phyloP scores from a whole-genome alignment of 1,140 invertebrate genomes.

The Dendroctonus valens region DNA sequence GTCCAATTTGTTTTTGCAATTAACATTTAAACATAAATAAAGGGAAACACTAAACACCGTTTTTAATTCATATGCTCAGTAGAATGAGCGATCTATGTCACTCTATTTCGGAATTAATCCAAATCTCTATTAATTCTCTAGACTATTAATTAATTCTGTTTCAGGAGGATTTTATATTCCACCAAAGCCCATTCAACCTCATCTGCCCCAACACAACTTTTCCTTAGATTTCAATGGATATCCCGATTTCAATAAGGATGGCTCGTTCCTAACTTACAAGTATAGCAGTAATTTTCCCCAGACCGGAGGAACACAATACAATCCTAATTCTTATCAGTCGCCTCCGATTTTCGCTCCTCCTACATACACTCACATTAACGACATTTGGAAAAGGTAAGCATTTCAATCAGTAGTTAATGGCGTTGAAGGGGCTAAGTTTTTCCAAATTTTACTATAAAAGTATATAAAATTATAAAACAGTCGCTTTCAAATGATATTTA shows the following conservation, averaged over 20 bases:
- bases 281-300: constrained; percentile 37
- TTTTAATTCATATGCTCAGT: no score
- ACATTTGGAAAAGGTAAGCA: constrained; percentile 41
- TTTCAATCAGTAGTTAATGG: background rate
- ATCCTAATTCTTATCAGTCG: constrained; percentile 8
- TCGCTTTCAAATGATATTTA: no score
- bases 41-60: no score
- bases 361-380: constrained; percentile 27
- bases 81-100: no score
- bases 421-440: no score
- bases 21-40: no score
- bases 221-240: constrained; percentile 34
- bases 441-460: no score
- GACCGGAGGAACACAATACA: constrained; percentile 2
- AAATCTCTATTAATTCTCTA: no score
- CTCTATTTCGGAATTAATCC: no score
- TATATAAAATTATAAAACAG: no score
- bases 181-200: constrained; percentile 18
- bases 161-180: constrained; percentile 39
- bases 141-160: constrained; percentile 1
- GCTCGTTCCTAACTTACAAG: constrained; percentile 39
- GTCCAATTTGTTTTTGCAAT: no score
- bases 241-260: constrained; percentile 33
- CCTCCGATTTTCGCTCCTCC: constrained; percentile 12
- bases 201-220: constrained; percentile 29